Percentiles rank a stretch among this genome's conserved stretches.
Conservation (phyloP, 2,113 vertebrate genomes). For the Bufo gargarizans region DNA sequence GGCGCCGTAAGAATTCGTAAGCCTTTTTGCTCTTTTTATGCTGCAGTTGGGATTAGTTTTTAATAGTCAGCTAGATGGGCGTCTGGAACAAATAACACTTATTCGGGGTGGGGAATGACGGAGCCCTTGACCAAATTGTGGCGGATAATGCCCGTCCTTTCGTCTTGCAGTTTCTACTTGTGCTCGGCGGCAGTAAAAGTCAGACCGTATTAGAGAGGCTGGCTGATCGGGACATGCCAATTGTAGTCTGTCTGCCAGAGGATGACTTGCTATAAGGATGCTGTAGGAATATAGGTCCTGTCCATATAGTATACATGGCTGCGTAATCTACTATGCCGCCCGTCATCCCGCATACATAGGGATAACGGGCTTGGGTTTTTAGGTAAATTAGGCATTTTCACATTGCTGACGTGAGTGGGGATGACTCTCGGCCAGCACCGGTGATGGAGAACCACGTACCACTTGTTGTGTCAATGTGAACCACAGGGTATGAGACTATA, state of each 20-base stretch:
- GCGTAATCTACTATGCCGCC: neutral
- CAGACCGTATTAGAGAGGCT: constrained; percentile 18
- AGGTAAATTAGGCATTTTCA: constrained; percentile 13
- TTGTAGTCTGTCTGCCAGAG: constrained; percentile 29
- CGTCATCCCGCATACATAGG: neutral
- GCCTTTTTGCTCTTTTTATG: neutral
- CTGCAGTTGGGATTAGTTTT: neutral
- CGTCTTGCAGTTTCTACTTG: constrained; percentile 5
- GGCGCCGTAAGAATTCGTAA: neutral
- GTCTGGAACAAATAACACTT: neutral
- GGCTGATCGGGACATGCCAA: constrained; percentile 9
- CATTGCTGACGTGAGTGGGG: neutral
- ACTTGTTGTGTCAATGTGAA: constrained; percentile 41
- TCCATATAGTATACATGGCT: neutral
- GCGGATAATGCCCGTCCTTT: neutral
- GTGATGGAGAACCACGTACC: constrained; percentile 18
- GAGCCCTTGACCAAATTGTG: neutral
- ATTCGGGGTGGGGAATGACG: too few relatives aligned
- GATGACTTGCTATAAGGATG: constrained; percentile 3
- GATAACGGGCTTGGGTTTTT: constrained; percentile 10
- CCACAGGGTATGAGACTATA: neutral
- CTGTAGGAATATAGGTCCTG: neutral
- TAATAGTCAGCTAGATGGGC: neutral
- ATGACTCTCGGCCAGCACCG: constrained; percentile 2
- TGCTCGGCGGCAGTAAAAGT: constrained; percentile 27